Base-by-base conservation (phyloP, 2,888 invertebrate genomes). In the Agrochola lychnidis region DNA sequence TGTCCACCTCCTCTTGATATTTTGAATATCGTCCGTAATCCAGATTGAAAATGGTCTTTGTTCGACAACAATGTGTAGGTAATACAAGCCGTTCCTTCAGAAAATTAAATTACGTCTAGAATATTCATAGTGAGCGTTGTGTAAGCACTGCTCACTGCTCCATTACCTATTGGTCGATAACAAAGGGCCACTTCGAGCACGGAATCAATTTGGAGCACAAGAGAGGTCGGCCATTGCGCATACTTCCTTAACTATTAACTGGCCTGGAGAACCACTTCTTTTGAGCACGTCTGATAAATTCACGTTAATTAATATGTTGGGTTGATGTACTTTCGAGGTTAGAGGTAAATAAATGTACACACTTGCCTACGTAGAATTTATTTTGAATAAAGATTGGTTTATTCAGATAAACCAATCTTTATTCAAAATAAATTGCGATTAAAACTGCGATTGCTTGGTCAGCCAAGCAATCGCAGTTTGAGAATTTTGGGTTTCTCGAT, bases 131-230 rank as follows among this genome's bases (percentile, higher is more conserved):
- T 85, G 80, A 84, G 78, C 86, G 87, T 89, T 89, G 89, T 88
- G 87, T 86, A 89, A 90, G 88, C 87, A 70, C 76, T 76, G 87
- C 83, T 89, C 87, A 70, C 74, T 76, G 87, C 85, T 90, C 90
- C 81, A 90, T 91, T 91, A 90, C 89, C 87, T 82, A 88, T 87
- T 88, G 83, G 86, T 84, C 83, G 88, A 88, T 88, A 89, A 91
- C 91, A 91, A 91, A 92, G 89, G 89, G 84, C 86, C 66, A 75
- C 82, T 78, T 69, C 76, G 82, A 76, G 88, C 81, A 84, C 78
- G 84, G 87, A 91, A 91, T 91, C 90, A 91, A 92, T 92, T 91
- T 91, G 87, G 89, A 88, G 86, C 84, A 88, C 86, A 89, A 90
- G 90, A 88, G 87, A 79, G 83, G 82, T 79, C 82, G 86, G 80